A percentile compares a stretch with the other conserved stretches of the same genome.
These are phyloP conservation scores for Eupeodes latifasciatus DNA, from an alignment of 2,888 invertebrate species.

Conservation along the genomic window DNA sequence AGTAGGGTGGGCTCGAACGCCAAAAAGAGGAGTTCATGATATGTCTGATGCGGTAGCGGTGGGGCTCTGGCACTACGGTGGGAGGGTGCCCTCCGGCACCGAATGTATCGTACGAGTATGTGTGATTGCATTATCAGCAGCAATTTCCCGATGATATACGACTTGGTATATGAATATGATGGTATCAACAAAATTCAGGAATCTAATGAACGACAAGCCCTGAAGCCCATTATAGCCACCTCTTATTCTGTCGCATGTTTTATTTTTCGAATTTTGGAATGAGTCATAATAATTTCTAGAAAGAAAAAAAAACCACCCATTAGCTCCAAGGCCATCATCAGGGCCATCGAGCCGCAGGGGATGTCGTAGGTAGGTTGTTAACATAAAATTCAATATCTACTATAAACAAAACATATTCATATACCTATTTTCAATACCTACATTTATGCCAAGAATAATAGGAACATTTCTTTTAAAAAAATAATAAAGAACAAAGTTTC, in stretches of 20 bases:
- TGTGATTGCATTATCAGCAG: slow-evolving; percentile 67
- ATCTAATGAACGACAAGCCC: slow-evolving; percentile 58
- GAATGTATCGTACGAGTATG: slow-evolving; percentile 37
- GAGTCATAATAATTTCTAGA: slow-evolving; percentile 40
- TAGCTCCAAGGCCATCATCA: not conserved
- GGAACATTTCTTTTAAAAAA: no score
- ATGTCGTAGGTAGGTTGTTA: not conserved
- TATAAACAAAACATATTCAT: no score
- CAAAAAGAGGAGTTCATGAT: not conserved
- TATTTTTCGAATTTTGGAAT: slow-evolving; percentile 17
- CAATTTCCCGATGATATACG: slow-evolving; percentile 47
- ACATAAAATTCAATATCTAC: not conserved
- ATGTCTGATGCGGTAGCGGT: no score
- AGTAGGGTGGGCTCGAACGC: not conserved
- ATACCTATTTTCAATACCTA: no score
- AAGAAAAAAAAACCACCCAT: slow-evolving; percentile 13
- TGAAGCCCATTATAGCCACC: slow-evolving; percentile 54
- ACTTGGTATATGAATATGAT: no score
- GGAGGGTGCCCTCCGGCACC: not conserved
- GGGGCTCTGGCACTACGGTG: not conserved
- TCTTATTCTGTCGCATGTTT: not conserved
- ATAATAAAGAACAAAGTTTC: no score
- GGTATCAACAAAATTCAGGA: slow-evolving; percentile 23
- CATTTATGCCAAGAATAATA: no score
- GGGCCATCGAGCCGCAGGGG: not conserved